A percentile compares a stretch with the other conserved stretches of the same genome.
These are phyloP conservation scores for Ceyx erithaca DNA, from an alignment of 2,797 vertebrate genomes.

Conservation along the genomic window DNA sequence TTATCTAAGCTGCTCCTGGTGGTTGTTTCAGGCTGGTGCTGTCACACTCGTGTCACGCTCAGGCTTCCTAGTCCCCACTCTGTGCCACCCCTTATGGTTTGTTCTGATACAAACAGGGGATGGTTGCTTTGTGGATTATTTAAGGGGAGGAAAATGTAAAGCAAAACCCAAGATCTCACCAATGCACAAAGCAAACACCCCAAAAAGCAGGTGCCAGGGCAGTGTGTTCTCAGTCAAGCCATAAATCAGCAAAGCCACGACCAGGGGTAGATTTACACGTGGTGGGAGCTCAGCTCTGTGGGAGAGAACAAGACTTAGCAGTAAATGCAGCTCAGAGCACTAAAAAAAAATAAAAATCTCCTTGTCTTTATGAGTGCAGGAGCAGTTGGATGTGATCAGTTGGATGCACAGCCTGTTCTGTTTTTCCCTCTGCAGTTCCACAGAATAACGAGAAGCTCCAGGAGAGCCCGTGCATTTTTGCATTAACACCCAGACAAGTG, in stretches of 20 bases:
- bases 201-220: not conserved
- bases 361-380: not conserved
- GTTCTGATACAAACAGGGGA: not conserved
- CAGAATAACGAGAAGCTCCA: constrained; percentile 97
- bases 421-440: constrained; percentile 81
- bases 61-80: not conserved
- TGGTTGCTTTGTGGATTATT: not conserved
- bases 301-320: not conserved
- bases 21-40: not conserved
- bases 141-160: not conserved
- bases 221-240: not conserved
- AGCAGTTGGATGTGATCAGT: not conserved
- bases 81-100: not conserved
- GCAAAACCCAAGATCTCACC: too few species aligned
- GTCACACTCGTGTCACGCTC: not conserved
- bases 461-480: constrained; percentile 95
- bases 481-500: constrained; percentile 92
- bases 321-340: not conserved
- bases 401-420: not conserved
- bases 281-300: not conserved
- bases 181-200: too few species aligned
- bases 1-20: not conserved
- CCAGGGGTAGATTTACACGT: not conserved
- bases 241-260: not conserved
- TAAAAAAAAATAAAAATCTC: not conserved